These are phyloP conservation scores for Willisornis vidua DNA, from an alignment of 2,113 vertebrate genomes.

Conservation along the genomic window DNA sequence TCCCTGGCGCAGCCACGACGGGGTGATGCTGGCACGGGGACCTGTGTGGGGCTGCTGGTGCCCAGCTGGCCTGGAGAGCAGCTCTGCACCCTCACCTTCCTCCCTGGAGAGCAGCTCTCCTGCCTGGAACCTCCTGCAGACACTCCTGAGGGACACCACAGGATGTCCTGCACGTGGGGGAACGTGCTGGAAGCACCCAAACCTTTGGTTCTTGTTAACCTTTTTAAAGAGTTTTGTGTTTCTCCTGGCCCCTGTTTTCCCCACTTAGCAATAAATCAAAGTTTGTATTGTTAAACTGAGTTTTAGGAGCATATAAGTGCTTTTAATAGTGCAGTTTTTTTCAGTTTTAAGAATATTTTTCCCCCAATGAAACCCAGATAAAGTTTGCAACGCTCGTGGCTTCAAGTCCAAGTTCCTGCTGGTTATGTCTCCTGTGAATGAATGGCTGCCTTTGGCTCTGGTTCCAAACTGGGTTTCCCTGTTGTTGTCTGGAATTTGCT, in stretches of 20 bases:
- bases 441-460: not conserved
- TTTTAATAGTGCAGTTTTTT: not conserved
- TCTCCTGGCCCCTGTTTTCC: not conserved
- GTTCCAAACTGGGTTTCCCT: not conserved
- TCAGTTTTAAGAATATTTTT: constrained; percentile 13
- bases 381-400: constrained; percentile 21
- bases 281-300: not conserved
- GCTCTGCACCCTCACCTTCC: not conserved
- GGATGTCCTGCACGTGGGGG: accelerated
- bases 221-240: not conserved
- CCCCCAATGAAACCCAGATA: not conserved
- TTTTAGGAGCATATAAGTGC: not conserved
- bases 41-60: not conserved
- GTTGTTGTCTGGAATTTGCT: not conserved
- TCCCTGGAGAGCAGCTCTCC: not conserved
- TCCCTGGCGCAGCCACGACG: constrained; percentile 32
- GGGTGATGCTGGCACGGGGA: not conserved
- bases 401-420: constrained; percentile 27
- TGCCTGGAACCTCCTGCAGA: not conserved
- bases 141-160: accelerated
- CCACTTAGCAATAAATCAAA: not conserved
- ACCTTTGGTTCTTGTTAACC: not conserved
- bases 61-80: not conserved
- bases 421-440: not conserved
- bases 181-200: not conserved